Evolutionary conservation across 2,113 vertebrate species (phyloP).

Genomic region (Ptychochromis oligacanthus): DNA sequence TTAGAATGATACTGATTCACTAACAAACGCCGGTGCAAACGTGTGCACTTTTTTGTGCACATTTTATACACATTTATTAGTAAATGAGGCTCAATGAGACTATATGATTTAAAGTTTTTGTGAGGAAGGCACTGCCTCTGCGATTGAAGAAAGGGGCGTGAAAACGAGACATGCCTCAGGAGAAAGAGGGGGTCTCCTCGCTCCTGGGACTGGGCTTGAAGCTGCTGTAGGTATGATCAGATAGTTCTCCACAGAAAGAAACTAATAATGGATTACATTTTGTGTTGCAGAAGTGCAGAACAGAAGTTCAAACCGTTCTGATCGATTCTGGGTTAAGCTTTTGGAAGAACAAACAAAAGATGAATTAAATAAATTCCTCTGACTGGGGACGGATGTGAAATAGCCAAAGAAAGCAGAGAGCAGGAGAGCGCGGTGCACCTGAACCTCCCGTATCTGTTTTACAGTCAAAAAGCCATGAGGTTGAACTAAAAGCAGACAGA

Average conservation of each 20-base stretch:
- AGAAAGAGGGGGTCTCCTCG: too few species aligned
- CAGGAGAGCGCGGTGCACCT: background rate
- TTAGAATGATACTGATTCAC: too few species aligned
- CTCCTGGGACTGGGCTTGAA: too few species aligned
- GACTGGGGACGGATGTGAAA: background rate
- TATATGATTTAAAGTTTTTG: background rate
- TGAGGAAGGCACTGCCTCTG: background rate
- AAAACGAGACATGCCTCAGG: background rate
- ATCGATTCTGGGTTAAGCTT: background rate
- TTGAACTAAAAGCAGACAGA: slow-evolving; percentile 24
- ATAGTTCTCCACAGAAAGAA: background rate
- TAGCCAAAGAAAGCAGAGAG: background rate
- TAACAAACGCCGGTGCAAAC: background rate
- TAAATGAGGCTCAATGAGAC: background rate
- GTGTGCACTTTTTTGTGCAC: too few species aligned
- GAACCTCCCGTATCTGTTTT: background rate
- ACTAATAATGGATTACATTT: background rate
- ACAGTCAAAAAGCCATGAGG: background rate
- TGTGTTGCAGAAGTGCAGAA: too few species aligned
- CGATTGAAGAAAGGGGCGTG: background rate
- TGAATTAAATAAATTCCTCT: background rate
- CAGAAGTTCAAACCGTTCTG: background rate
- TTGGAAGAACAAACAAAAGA: background rate
- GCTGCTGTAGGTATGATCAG: background rate
- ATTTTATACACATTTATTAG: background rate